Percentiles rank a stretch among this genome's conserved stretches.
These are phyloP conservation scores for Latrodectus hesperus DNA, from an alignment of 2,888 invertebrate genomes.

Conservation along the genomic window DNA sequence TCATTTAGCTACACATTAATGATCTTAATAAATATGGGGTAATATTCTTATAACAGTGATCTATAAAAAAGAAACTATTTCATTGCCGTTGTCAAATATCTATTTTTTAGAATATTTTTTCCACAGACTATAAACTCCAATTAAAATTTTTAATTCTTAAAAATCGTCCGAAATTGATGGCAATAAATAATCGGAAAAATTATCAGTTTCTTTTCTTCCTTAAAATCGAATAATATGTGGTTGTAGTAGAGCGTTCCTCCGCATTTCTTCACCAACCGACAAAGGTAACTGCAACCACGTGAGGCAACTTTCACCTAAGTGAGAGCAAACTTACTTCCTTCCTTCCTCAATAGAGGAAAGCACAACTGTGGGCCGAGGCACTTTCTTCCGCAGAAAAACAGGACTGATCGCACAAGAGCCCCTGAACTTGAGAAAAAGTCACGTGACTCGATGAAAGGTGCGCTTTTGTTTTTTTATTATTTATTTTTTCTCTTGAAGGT, in stretches of 20 bases:
- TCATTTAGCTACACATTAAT: too few relatives aligned
- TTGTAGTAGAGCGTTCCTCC: slow-evolving; percentile 5
- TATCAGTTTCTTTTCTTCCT: too few relatives aligned
- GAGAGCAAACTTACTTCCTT: slow-evolving; percentile 21
- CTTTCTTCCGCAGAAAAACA: slow-evolving; percentile 48
- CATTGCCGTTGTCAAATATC: too few relatives aligned
- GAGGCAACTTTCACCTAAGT: slow-evolving; percentile 26
- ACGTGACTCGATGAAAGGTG: slow-evolving; percentile 36
- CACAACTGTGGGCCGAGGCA: background rate
- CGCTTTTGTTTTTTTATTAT: slow-evolving; percentile 25
- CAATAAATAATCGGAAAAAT: too few relatives aligned
- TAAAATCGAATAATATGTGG: slow-evolving; percentile 13
- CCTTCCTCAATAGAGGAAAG: slow-evolving; percentile 51
- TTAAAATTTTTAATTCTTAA: too few relatives aligned
- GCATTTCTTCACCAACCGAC: background rate
- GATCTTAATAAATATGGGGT: too few relatives aligned
- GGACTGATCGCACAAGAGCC: slow-evolving; percentile 19
- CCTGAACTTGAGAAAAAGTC: slow-evolving; percentile 56
- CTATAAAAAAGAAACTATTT: too few relatives aligned
- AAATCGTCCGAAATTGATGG: too few relatives aligned
- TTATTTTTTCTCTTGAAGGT: slow-evolving; percentile 51
- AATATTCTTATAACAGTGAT: too few relatives aligned
- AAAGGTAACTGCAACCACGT: slow-evolving; percentile 15
- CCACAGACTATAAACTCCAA: too few relatives aligned
- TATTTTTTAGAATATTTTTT: too few relatives aligned